Percentiles rank a stretch among this genome's conserved stretches.
These are phyloP conservation scores for Nymphalis urticae DNA, from an alignment of 2,888 invertebrate species.

Conservation along the genomic window DNA sequence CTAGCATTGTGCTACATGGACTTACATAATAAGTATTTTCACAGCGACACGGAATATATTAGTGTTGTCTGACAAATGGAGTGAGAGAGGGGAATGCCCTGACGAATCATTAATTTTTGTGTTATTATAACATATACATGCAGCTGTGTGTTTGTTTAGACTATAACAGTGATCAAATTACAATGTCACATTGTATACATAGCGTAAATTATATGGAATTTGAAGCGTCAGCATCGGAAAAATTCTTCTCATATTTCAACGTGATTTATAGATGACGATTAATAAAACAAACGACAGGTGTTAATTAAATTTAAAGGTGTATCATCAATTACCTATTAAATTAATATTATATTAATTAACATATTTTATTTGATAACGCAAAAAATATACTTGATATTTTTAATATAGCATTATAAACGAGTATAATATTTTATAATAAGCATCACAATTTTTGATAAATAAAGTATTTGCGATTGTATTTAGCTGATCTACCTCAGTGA, in stretches of 20 bases:
- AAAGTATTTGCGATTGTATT: too few species aligned
- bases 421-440: too few species aligned
- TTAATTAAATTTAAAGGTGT: constrained; percentile 29
- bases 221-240: constrained; percentile 32
- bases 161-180: constrained; percentile 45
- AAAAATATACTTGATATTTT: neutral
- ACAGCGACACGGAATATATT: constrained; percentile 30
- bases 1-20: constrained; percentile 11
- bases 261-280: constrained; percentile 18
- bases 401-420: too few species aligned
- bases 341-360: constrained; percentile 7
- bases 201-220: constrained; percentile 40
- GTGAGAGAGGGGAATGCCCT: constrained; percentile 61
- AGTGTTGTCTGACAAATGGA: constrained; percentile 22
- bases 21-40: constrained; percentile 37
- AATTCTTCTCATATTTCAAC: constrained; percentile 29
- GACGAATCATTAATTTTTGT: constrained; percentile 50
- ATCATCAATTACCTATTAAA: neutral
- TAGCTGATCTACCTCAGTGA: too few species aligned
- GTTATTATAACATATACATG: constrained; percentile 26
- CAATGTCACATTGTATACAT: constrained; percentile 41
- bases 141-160: constrained; percentile 19
- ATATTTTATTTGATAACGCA: constrained; percentile 8
- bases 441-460: too few species aligned
- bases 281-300: constrained; percentile 27